phyloP scores from a whole-genome alignment of 2,113 vertebrate genomes.

The Pandion haliaetus region DNA sequence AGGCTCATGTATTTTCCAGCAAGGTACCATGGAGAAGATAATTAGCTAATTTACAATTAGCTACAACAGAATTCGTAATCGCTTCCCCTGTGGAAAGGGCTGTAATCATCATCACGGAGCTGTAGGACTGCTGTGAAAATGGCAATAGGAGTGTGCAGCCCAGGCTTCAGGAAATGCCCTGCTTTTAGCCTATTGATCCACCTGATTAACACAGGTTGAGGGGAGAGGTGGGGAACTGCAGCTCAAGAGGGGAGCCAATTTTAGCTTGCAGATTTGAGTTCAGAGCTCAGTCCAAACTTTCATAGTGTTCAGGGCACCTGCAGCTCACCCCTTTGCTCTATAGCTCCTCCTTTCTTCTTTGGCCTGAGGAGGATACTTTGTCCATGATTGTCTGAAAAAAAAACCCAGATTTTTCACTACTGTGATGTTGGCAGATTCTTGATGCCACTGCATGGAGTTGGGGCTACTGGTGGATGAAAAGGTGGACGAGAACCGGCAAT shows the following conservation, averaged over 20 bases:
- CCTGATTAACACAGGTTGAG: neutral
- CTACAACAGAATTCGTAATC: constrained; percentile 58
- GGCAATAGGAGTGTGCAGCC: neutral
- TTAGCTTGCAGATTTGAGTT: neutral
- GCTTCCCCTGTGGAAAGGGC: constrained; percentile 51
- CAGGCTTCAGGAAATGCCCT: constrained; percentile 25
- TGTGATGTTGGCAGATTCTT: neutral
- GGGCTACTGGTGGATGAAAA: neutral
- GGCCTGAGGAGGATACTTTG: neutral
- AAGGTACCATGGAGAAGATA: constrained; percentile 44
- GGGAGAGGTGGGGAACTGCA: neutral
- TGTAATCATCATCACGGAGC: constrained; percentile 42
- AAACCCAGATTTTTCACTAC: neutral
- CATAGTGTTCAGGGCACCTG: fast-evolving
- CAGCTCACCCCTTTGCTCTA: neutral
- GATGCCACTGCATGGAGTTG: neutral
- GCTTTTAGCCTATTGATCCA: constrained; percentile 25
- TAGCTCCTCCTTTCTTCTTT: neutral
- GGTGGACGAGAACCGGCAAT: neutral
- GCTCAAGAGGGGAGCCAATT: fast-evolving
- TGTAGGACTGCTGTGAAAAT: constrained; percentile 57
- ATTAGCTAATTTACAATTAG: constrained; percentile 68
- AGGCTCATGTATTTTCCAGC: constrained; percentile 54
- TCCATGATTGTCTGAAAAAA: neutral
- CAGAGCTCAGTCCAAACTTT: neutral